Evolutionary conservation across 1,140 invertebrate species (phyloP).

Genomic region (Drosophila truncata): DNA sequence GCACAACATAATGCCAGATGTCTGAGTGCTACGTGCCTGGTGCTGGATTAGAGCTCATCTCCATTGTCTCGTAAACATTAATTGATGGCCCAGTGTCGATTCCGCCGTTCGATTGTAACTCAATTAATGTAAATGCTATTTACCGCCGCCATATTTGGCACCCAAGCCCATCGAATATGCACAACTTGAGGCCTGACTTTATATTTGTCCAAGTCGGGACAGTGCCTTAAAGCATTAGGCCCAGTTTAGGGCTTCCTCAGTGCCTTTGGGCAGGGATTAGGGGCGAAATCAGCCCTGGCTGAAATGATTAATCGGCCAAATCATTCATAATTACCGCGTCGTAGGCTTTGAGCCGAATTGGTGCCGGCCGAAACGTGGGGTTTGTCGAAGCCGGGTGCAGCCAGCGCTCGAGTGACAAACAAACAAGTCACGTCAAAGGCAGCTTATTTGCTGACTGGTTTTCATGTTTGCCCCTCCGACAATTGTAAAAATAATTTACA

Average conservation of each 20-base stretch:
- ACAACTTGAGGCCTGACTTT: constrained; percentile 24
- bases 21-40: constrained; percentile 27
- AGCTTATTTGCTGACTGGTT: constrained; percentile 48
- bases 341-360: constrained; percentile 15
- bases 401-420: constrained; percentile 30
- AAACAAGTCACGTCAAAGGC: constrained; percentile 43
- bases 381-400: constrained; percentile 22
- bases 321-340: constrained; percentile 60
- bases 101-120: constrained; percentile 29
- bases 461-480: constrained; percentile 32
- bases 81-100: constrained; percentile 49
- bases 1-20: constrained; percentile 52
- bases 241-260: constrained; percentile 24
- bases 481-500: constrained; percentile 67
- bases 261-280: constrained; percentile 21
- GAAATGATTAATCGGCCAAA: constrained; percentile 64
- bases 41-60: constrained; percentile 25
- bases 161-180: constrained; percentile 27
- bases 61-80: constrained; percentile 48
- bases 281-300: constrained; percentile 20
- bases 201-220: constrained; percentile 31
- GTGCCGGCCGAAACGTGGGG: constrained; percentile 22
- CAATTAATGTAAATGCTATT: constrained; percentile 55
- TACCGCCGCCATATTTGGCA: constrained; percentile 28
- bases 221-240: constrained; percentile 16